Evolutionary conservation across 2,888 invertebrate genomes (phyloP).

Genomic region (Melolontha melolontha): DNA sequence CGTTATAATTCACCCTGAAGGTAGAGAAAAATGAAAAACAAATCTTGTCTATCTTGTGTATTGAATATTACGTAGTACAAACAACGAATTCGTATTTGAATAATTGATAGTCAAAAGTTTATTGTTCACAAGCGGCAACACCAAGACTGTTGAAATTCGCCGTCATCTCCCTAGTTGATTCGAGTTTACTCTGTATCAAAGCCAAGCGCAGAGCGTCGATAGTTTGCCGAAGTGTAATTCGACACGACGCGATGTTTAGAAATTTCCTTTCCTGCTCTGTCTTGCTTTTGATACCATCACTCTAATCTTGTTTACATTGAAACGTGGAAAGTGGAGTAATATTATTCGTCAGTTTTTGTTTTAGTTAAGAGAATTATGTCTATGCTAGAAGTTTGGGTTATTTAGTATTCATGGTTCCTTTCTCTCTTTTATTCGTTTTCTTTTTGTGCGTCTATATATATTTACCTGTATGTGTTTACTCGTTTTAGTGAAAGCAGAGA

Average conservation of each 20-base stretch:
- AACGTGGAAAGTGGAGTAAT: too few relatives aligned
- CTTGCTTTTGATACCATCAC: not conserved
- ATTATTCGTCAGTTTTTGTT: too few relatives aligned
- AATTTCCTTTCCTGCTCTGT: not conserved
- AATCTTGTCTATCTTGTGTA: not conserved
- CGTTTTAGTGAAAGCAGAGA: too few relatives aligned
- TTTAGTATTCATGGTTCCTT: too few relatives aligned
- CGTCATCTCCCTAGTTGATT: not conserved
- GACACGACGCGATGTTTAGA: slow-evolving; percentile 7
- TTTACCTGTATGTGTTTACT: too few relatives aligned
- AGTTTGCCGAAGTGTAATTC: slow-evolving; percentile 13
- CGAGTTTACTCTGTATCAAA: not conserved
- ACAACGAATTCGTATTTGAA: slow-evolving; percentile 1
- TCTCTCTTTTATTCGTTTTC: too few relatives aligned
- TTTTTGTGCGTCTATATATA: too few relatives aligned
- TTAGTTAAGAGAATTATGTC: too few relatives aligned
- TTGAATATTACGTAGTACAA: not conserved
- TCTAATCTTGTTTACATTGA: too few relatives aligned
- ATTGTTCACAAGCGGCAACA: slow-evolving; percentile 10
- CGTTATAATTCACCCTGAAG: too few relatives aligned
- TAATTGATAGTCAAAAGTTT: slow-evolving; percentile 9
- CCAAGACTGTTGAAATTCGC: slow-evolving; percentile 3
- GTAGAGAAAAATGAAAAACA: too few relatives aligned
- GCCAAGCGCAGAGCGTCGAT: not conserved
- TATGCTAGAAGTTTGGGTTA: too few relatives aligned